phyloP scores from a whole-genome alignment of 2,113 vertebrate species.

The Deroptyus accipitrinus region DNA sequence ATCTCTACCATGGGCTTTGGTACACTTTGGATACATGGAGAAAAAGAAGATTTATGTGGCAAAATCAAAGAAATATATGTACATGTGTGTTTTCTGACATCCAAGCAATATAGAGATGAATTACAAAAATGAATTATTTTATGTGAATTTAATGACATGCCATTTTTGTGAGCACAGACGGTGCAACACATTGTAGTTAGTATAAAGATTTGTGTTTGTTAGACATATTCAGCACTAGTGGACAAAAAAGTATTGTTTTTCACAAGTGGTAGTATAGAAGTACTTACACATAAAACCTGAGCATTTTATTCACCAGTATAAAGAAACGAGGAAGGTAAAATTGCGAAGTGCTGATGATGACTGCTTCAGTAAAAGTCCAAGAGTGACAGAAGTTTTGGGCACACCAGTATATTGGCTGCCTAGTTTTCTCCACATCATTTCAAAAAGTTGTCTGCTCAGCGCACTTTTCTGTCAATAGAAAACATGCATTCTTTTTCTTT shows the following conservation, averaged over 20 bases:
- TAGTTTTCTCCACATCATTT: neutral
- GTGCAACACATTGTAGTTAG: neutral
- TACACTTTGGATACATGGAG: neutral
- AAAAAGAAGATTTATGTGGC: neutral
- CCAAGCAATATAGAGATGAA: neutral
- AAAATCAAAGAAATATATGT: neutral
- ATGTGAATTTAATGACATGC: neutral
- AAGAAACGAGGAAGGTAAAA: neutral
- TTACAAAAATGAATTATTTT: neutral
- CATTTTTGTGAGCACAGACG: neutral
- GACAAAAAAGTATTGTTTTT: neutral
- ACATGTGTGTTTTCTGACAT: neutral
- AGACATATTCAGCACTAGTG: neutral
- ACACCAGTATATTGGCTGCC: neutral
- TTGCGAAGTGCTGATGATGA: neutral
- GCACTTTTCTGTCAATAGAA: neutral
- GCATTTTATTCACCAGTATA: neutral
- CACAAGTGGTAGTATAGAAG: neutral
- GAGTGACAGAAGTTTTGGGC: neutral
- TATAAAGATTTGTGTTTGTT: neutral
- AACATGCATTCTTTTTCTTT: neutral
- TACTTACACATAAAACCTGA: neutral
- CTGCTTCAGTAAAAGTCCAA: neutral
- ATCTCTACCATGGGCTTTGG: constrained; percentile 22
- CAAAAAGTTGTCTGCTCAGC: neutral